Base-by-base conservation (phyloP, 2,888 invertebrate genomes). In the Galerucella calmariensis region DNA sequence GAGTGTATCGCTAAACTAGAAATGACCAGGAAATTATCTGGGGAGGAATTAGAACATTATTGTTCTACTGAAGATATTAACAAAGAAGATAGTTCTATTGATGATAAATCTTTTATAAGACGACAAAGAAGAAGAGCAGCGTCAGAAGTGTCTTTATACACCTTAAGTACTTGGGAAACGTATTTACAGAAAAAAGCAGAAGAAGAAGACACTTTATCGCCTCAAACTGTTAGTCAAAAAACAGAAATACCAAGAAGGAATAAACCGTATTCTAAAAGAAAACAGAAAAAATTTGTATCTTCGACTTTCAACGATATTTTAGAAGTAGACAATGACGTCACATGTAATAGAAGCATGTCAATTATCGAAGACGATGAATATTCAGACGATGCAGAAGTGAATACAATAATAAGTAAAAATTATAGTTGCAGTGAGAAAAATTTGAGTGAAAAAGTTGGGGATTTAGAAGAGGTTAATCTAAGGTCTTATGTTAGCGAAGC, bases 281-380 rank as follows among this genome's bases (percentile, higher is more conserved):
- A 72, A 41, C 59, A 72, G 14, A 72, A 58, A 27, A 72, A 72
- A 62, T 66, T 72, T 9, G 48, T 72, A n/a, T 72, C 72, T 35
- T 66, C 72, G 5, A 72, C 72, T 6, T 72, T 72, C 48, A 72
- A 72, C 20, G 72, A 72, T 67, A 66, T 72, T 48, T 72, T 72
- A 41, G 63, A 63, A 20, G 24, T n/a, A 4, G 65, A 70, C 9
- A 46, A 66, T 35, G 35, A 4, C n/a, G 58, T 24, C 35, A 44
- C 58, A 6, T 44, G 44, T 56, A 44, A 20, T 71, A 65, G 16
- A 24, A 16, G 53, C 44, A 65, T n/a, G 41, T 65, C 41, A n/a
- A 63, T 71, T 16, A 11, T 16, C 3, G 71, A 71, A 71, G 71
- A 65, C n/a, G 62, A 46, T 66, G 72, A 72, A 48, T 58, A 59